These are phyloP conservation scores for Melanogrammus aeglefinus DNA, from an alignment of 2,797 vertebrate species.

Conservation along the genomic window DNA sequence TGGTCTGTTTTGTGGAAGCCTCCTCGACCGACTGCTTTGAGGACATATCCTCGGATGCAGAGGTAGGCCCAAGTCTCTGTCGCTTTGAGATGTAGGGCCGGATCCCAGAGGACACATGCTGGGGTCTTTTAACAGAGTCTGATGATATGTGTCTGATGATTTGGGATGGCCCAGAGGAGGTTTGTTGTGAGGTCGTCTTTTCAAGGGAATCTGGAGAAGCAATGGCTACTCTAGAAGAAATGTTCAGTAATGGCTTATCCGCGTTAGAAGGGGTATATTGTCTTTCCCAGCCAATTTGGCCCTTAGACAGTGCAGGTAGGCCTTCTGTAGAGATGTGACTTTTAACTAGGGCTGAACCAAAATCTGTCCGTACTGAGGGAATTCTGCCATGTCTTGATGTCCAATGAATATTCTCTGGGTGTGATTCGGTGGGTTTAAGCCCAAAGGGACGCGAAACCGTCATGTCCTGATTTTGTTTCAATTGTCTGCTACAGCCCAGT, in stretches of 20 bases:
- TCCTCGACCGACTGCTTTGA: constrained; percentile 19
- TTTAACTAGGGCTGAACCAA: constrained; percentile 15
- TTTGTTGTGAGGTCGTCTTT: not conserved
- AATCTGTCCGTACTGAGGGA: not conserved
- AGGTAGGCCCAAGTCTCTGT: constrained; percentile 59
- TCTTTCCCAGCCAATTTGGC: constrained; percentile 13
- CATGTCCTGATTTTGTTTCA: constrained; percentile 21
- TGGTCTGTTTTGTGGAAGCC: constrained; percentile 28
- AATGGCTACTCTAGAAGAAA: constrained; percentile 16
- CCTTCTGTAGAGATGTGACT: constrained; percentile 12
- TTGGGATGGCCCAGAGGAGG: constrained; percentile 17
- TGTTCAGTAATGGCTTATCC: constrained; percentile 3
- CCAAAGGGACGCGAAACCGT: not conserved
- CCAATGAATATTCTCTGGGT: constrained; percentile 10
- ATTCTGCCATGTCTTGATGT: constrained; percentile 23
- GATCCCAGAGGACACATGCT: constrained; percentile 53
- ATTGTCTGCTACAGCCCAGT: constrained; percentile 13
- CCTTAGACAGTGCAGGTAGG: constrained; percentile 14
- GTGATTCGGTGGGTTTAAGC: not conserved
- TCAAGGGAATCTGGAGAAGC: constrained; percentile 22
- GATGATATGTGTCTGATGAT: not conserved
- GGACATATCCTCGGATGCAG: constrained; percentile 25
- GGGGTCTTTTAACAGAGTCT: constrained; percentile 65
- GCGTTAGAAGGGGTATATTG: not conserved
- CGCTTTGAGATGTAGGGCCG: constrained; percentile 88